Percentiles rank a stretch among this genome's conserved stretches.
These are phyloP conservation scores for Harpalus rufipes DNA, from an alignment of 2,888 invertebrate genomes.

Conservation along the genomic window DNA sequence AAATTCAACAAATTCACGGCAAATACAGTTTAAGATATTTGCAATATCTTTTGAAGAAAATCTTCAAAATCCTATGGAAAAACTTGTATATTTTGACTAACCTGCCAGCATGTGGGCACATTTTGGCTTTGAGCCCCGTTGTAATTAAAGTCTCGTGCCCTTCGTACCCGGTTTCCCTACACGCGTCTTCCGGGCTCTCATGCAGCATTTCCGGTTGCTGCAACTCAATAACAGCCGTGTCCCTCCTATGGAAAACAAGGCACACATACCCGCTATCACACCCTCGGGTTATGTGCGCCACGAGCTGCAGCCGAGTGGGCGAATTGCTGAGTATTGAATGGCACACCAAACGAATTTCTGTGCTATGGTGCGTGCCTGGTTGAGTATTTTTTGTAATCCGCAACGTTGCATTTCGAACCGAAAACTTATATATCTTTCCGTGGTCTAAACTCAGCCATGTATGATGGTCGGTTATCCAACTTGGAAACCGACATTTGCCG, in stretches of 20 bases:
- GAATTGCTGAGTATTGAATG: slow-evolving; percentile 81
- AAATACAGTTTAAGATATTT: no score
- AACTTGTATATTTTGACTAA: no score
- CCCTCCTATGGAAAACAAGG: slow-evolving; percentile 86
- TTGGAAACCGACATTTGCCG: slow-evolving; percentile 87
- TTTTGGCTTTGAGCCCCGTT: slow-evolving; percentile 81
- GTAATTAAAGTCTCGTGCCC: slow-evolving; percentile 84
- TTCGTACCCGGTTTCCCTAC: slow-evolving; percentile 78
- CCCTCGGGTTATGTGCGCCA: slow-evolving; percentile 88
- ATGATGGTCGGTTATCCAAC: slow-evolving; percentile 88
- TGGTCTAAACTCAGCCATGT: slow-evolving; percentile 90
- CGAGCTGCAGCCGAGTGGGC: slow-evolving; percentile 82
- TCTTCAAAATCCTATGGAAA: no score
- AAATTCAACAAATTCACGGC: no score
- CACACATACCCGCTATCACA: slow-evolving; percentile 90
- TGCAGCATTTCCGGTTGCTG: slow-evolving; percentile 80
- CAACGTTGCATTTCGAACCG: slow-evolving; percentile 86
- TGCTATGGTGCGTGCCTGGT: slow-evolving; percentile 59
- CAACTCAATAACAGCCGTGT: slow-evolving; percentile 85
- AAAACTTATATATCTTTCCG: slow-evolving; percentile 85
- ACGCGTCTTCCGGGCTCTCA: slow-evolving; percentile 84
- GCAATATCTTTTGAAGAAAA: no score
- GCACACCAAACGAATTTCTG: slow-evolving; percentile 82
- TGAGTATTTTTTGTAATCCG: slow-evolving; percentile 71
- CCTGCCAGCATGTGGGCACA: slow-evolving; percentile 85